A percentile compares a stretch with the other conserved stretches of the same genome.
These are phyloP conservation scores for Nothocercus julius DNA, from an alignment of 2,113 vertebrate genomes.

Conservation along the genomic window DNA sequence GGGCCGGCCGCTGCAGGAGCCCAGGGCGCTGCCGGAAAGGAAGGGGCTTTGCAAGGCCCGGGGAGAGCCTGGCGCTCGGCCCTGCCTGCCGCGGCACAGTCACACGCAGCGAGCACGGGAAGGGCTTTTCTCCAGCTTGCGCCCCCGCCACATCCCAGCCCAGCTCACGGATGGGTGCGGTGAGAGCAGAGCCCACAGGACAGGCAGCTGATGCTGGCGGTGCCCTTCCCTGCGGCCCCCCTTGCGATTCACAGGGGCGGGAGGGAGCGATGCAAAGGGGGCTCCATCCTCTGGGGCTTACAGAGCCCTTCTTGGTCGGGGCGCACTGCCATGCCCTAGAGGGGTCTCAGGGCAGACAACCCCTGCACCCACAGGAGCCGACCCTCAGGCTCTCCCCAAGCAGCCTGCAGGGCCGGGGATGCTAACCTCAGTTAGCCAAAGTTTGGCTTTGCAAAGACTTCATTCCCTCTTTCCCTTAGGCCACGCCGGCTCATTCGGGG, in stretches of 20 bases:
- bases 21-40: accelerated
- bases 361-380: accelerated
- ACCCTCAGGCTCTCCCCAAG: not conserved
- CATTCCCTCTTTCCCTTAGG: not conserved
- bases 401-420: not conserved
- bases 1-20: not conserved
- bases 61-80: accelerated
- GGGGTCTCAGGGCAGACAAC: not conserved
- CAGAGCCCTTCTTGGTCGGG: not conserved
- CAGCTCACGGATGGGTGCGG: not conserved
- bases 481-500: not conserved
- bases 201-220: not conserved
- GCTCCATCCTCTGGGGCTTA: not conserved
- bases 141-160: too few species aligned
- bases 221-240: accelerated
- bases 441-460: accelerated
- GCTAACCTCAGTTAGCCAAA: not conserved
- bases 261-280: not conserved
- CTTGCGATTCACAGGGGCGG: not conserved
- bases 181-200: not conserved
- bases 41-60: accelerated
- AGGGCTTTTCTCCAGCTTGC: not conserved
- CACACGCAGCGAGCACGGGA: not conserved
- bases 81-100: too few species aligned
- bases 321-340: not conserved